Percentiles rank a stretch among this genome's conserved stretches.
phyloP scores from a whole-genome alignment of 2,888 invertebrate genomes.

The Poecilobothrus nobilitatus region DNA sequence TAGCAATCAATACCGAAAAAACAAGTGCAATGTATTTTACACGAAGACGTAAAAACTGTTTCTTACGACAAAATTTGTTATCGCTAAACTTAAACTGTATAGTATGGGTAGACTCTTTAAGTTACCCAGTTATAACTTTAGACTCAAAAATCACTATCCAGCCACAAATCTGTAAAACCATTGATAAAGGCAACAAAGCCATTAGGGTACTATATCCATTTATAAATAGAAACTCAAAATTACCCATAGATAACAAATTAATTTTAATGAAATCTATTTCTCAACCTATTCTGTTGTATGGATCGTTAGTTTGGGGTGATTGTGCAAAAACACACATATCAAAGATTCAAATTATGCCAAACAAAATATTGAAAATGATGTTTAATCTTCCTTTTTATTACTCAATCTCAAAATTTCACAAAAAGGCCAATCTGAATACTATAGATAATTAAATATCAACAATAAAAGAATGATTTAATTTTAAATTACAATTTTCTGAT shows the following conservation, averaged over 20 bases:
- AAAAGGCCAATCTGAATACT: background rate
- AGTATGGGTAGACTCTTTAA: background rate
- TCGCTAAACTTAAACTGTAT: background rate
- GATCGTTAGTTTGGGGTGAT: conserved; percentile 13
- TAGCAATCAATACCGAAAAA: too few relatives aligned
- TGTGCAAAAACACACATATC: conserved; percentile 13
- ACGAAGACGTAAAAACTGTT: too few relatives aligned
- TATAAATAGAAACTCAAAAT: conserved; percentile 8
- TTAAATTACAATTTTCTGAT: background rate
- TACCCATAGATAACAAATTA: conserved; percentile 14
- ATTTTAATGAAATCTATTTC: conserved; percentile 15
- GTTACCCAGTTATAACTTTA: background rate
- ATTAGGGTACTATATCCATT: too few relatives aligned
- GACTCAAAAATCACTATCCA: background rate
- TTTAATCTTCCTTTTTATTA: conserved; percentile 15
- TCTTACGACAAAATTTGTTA: background rate
- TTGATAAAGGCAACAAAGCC: too few relatives aligned
- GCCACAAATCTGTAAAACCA: too few relatives aligned
- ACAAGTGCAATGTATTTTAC: too few relatives aligned
- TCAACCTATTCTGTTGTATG: conserved; percentile 13
- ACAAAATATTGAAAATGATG: conserved; percentile 17
- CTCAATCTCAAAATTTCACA: background rate
- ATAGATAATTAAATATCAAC: background rate
- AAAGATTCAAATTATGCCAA: conserved; percentile 15
- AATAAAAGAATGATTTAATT: background rate